Evolutionary conservation across 2,113 vertebrate genomes (phyloP).

Genomic region (Halichoeres trimaculatus): DNA sequence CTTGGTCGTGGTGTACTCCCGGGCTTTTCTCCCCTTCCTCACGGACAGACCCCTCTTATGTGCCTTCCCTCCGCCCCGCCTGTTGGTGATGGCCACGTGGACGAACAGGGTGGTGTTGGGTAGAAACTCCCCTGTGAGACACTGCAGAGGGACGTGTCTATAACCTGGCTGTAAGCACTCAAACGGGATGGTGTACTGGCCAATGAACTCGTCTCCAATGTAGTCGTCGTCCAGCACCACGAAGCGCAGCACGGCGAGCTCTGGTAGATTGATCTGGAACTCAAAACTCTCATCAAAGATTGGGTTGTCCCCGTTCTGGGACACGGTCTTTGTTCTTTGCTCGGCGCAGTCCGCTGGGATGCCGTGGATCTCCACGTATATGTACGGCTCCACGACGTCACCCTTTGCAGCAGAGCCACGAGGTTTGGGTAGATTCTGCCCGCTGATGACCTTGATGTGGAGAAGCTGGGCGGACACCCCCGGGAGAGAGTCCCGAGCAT

Average conservation of each 20-base stretch:
- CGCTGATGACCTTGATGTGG: constrained; percentile 93
- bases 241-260: constrained; percentile 90
- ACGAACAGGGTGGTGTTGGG: constrained; percentile 91
- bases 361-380: constrained; percentile 92
- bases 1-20: constrained; percentile 92
- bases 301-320: constrained; percentile 92
- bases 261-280: constrained; percentile 94
- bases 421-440: constrained; percentile 93
- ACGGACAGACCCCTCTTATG: constrained; percentile 90
- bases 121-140: constrained; percentile 89
- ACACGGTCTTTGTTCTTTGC: constrained; percentile 92
- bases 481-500: constrained; percentile 90
- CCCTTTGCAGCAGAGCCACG: constrained; percentile 93
- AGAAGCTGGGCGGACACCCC: constrained; percentile 92
- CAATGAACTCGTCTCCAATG: constrained; percentile 94
- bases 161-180: constrained; percentile 94
- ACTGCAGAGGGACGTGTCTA: constrained; percentile 90
- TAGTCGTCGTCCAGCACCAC: constrained; percentile 93
- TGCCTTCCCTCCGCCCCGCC: constrained; percentile 89
- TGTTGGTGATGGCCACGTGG: constrained; percentile 92
- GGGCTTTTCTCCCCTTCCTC: constrained; percentile 87
- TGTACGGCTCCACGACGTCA: constrained; percentile 93
- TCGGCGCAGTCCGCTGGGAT: constrained; percentile 92
- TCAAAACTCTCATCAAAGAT: constrained; percentile 94
- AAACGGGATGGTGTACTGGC: constrained; percentile 94